Conservation (phyloP, 1,140 invertebrate species). For the Vanessa tameamea region DNA sequence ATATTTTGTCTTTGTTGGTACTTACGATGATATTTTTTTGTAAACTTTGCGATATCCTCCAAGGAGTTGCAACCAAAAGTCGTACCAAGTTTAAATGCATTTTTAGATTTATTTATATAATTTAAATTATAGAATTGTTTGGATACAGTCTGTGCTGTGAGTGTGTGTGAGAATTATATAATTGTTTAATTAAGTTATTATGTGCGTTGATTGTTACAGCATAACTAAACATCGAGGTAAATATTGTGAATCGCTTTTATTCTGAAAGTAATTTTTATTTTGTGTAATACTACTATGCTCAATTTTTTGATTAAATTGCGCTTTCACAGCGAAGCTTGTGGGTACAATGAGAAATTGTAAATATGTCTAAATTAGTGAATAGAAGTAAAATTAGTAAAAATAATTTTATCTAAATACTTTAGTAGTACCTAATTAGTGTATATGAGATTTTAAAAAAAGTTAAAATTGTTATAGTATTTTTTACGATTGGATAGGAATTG, state of each 20-base stretch:
- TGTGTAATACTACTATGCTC: slow-evolving; percentile 66
- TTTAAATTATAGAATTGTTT: slow-evolving; percentile 74
- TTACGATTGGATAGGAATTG: slow-evolving; percentile 65
- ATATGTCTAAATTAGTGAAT: slow-evolving; percentile 75
- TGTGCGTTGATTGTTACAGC: slow-evolving; percentile 68
- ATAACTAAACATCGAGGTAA: slow-evolving; percentile 51
- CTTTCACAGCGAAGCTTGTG: slow-evolving; percentile 75
- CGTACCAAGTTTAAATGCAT: slow-evolving; percentile 79
- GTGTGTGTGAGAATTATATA: slow-evolving; percentile 69
- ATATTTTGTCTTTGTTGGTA: slow-evolving; percentile 77
- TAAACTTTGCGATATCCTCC: slow-evolving; percentile 46
- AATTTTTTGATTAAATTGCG: slow-evolving; percentile 72
- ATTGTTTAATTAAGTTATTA: slow-evolving; percentile 76
- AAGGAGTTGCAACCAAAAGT: slow-evolving; percentile 53
- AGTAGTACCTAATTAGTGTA: slow-evolving; percentile 75
- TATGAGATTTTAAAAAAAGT: slow-evolving; percentile 74
- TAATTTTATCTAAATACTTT: slow-evolving; percentile 65
- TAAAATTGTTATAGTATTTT: slow-evolving; percentile 71
- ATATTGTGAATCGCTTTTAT: slow-evolving; percentile 49
- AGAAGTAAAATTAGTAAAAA: slow-evolving; percentile 67
- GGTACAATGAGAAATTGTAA: slow-evolving; percentile 63
- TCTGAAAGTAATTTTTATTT: slow-evolving; percentile 46
- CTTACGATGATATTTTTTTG: slow-evolving; percentile 65
- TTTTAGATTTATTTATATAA: slow-evolving; percentile 78
- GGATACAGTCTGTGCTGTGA: slow-evolving; percentile 72